Evolutionary conservation across 2,888 invertebrate species (phyloP), one percentile per base, ranked within the genome.

Genomic region (Macrosiphum euphorbiae): DNA sequence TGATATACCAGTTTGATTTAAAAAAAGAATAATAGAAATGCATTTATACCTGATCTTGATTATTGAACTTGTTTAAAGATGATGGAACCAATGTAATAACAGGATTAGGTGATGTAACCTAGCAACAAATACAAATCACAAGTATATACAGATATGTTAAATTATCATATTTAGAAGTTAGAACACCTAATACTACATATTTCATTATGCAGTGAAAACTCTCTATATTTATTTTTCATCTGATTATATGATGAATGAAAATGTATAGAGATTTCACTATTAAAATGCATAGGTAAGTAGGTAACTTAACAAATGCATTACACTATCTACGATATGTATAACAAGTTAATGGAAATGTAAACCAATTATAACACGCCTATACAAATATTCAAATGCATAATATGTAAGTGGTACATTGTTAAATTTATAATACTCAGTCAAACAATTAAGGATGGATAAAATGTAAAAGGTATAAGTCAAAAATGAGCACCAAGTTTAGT

Each of bases 61-160:
- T 91, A 85, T 91, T 55, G 28, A n/a, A 55, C 52, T 91, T 44
- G 44, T 41, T 91, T 91, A 85, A 85, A 44, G 85, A 91, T 90
- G 41, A 7, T 91, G 50, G 35, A 41, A 55, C 8, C 28, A 28
- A 52, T 44, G 55, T 55, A 85, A 52, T 84, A 84, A 90, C 50
- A 28, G 35, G 24, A 84, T 84, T 78, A 84, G 78, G 84, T 41
- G 52, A 84, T 41, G 28, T 41, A 4, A 91, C 55, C 91, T 91
- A 85, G 4, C 85, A 91, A n/a, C 26, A 78, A 67, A 47, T 16
- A 90, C 24, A 90, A n/a, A 78, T n/a, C 11, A 78, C 3, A 47
- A 47, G 16, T n/a, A 1, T 86, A 86, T 16, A 86, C 5, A 20
- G 55, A 5, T 55, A 47, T 86, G 26, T n/a, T 47, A 44, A 86